Evolutionary conservation across 2,113 vertebrate species (phyloP).

Genomic region (Bettongia penicillata): DNA sequence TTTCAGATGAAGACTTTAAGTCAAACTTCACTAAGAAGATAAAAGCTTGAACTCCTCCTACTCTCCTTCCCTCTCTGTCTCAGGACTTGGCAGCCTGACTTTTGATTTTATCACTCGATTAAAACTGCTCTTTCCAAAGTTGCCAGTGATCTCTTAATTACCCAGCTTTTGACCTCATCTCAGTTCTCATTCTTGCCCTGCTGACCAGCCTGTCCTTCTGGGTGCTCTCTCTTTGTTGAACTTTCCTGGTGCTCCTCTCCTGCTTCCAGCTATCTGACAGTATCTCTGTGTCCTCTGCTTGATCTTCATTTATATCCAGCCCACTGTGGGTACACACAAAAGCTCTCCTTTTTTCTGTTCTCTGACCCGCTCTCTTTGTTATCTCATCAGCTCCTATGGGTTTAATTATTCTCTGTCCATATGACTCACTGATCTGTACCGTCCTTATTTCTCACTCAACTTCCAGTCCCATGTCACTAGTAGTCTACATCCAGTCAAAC

Average conservation of each 20-base stretch:
- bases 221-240: neutral
- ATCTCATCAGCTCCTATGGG: neutral
- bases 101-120: neutral
- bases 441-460: neutral
- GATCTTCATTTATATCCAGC: neutral
- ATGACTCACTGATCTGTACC: neutral
- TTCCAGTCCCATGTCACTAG: neutral
- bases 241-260: neutral
- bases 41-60: neutral
- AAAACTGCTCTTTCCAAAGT: neutral
- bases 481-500: neutral
- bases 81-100: neutral
- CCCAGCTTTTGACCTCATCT: neutral
- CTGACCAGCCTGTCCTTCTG: neutral
- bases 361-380: neutral
- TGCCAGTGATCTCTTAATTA: neutral
- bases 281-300: neutral
- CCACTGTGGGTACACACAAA: neutral
- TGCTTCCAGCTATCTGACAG: neutral
- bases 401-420: neutral
- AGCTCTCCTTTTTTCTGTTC: neutral
- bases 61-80: neutral
- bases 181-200: neutral
- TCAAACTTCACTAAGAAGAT: neutral
- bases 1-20: neutral